Conservation (phyloP, 2,113 vertebrate genomes). For the Rhinichthys klamathensis region DNA sequence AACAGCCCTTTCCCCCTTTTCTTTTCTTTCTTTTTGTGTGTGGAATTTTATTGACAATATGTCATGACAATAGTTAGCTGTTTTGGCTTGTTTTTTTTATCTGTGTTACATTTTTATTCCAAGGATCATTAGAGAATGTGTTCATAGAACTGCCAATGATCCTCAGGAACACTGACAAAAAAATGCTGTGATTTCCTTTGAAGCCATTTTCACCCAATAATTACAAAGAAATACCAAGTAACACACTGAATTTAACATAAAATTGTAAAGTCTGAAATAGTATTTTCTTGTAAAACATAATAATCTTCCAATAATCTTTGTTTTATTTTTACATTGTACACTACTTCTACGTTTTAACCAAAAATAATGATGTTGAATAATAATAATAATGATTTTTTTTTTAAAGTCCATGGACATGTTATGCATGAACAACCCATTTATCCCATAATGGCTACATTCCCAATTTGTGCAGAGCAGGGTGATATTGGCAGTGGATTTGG, state of each 20-base stretch:
- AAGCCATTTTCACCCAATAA: background rate
- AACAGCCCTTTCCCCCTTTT: too few relatives aligned
- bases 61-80: too few relatives aligned
- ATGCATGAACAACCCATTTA: background rate
- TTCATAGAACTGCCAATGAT: background rate
- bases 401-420: background rate
- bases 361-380: background rate
- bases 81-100: too few relatives aligned
- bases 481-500: conserved; percentile 17
- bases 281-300: background rate
- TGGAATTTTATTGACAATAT: too few relatives aligned
- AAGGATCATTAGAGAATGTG: background rate
- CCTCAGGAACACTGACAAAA: too few relatives aligned
- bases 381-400: background rate
- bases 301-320: background rate
- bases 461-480: background rate
- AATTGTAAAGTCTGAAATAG: background rate
- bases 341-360: background rate
- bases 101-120: background rate
- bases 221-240: background rate
- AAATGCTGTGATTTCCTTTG: too few relatives aligned
- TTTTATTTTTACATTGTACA: background rate
- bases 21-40: too few relatives aligned
- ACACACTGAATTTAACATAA: background rate
- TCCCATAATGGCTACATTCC: conserved; percentile 11